Conservation (phyloP, 2,888 invertebrate genomes). For the Eilema griseolum region DNA sequence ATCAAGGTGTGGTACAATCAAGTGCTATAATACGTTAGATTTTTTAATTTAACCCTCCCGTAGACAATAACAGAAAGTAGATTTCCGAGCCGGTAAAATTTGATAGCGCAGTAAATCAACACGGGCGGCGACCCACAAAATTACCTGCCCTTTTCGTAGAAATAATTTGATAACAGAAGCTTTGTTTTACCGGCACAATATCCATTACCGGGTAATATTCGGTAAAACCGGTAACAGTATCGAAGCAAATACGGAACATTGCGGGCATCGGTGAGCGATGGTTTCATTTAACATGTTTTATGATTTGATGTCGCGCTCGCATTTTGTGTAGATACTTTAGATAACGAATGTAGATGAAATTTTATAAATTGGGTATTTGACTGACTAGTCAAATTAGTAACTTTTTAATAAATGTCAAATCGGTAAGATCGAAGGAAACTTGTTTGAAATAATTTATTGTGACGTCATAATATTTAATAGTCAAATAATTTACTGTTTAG, state of each 20-base stretch:
- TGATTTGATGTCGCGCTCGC: constrained; percentile 13
- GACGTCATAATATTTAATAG: too few relatives aligned
- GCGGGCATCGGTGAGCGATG: constrained; percentile 22
- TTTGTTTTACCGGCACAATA: constrained; percentile 38
- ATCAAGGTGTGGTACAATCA: neutral
- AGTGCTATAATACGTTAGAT: neutral
- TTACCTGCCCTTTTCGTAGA: constrained; percentile 27
- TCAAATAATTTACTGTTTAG: too few relatives aligned
- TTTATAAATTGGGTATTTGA: too few relatives aligned
- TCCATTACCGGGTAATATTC: constrained; percentile 30
- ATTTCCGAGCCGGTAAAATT: constrained; percentile 9
- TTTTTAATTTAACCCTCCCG: constrained; percentile 10
- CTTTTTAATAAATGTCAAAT: too few relatives aligned
- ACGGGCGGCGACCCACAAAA: constrained; percentile 15
- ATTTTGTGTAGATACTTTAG: neutral
- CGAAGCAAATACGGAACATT: constrained; percentile 22
- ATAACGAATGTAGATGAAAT: neutral
- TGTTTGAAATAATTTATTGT: too few relatives aligned
- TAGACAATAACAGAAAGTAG: constrained; percentile 7
- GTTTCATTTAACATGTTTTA: constrained; percentile 22
- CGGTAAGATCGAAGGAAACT: too few relatives aligned
- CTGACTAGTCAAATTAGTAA: too few relatives aligned
- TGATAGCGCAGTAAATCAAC: constrained; percentile 22
- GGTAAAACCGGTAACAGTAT: constrained; percentile 28
- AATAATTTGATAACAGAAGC: constrained; percentile 39